Base-by-base conservation (phyloP, 2,113 vertebrate genomes). In the Petaurus breviceps region DNA sequence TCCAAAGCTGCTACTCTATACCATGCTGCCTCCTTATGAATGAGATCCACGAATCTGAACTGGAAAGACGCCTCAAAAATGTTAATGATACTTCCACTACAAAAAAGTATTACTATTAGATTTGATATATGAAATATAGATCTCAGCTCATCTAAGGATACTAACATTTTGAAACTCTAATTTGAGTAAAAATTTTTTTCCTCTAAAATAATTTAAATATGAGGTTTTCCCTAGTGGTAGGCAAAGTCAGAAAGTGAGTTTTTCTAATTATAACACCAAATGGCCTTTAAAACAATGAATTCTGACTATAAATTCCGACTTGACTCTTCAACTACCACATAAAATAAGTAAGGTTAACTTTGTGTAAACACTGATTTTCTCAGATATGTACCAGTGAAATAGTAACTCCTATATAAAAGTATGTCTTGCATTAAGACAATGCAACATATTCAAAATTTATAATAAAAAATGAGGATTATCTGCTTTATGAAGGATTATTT, bases 231-330 rank as follows among this genome's bases (percentile, higher is more conserved):
- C 68, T 84, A 43, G 19, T 43, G 6, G n/a, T 23, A 84, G n/a
- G 37, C 61, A 77, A 19, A 89, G 94, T 22, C 77, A 95, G 37
- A 95, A 96, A 97, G 94, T 43, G 8, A 96, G 92, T 93, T 92
- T 37, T 94, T 95, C 25, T n/a, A 96, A 57, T 90, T 94, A 94
- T 55, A 89, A 25, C 52, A 95, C 43, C 55, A 94, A 92, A 28
- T 46, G 92, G 93, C 94, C 26, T 93, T 97, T 94, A 22, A 14
- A 14, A 68, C 26, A 95, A 84, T 68, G 50, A 54, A 93, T 4
- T 68, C 89, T 50, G 89, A 19, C n/a, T 54, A 51, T 92, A 52
- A 97, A 91, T 95, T 94, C 68, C 50, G 94, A 94, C 94, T 37
- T 84, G 51, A 54, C 93, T 49, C 92, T 54, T 3, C 1, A 95